Conservation (phyloP, 2,888 invertebrate genomes). For the Brachylomia viminalis region DNA sequence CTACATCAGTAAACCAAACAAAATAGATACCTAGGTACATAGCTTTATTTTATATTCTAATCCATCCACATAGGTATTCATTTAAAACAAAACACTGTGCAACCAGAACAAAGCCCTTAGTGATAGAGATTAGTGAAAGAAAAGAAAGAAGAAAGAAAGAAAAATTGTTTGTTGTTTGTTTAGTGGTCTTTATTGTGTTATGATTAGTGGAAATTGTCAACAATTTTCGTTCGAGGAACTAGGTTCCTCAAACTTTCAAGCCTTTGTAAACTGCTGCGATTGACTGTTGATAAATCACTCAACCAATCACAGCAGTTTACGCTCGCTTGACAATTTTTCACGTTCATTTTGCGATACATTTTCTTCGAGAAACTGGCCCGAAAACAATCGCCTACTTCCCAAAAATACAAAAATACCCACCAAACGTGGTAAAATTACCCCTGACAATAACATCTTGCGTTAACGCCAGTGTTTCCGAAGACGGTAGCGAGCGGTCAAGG, state of each 20-base stretch:
- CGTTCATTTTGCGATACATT: neutral
- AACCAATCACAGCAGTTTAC: neutral
- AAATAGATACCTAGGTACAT: neutral
- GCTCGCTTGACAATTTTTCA: neutral
- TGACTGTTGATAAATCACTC: neutral
- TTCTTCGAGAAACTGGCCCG: neutral
- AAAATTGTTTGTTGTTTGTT: too few species aligned
- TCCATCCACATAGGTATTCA: neutral
- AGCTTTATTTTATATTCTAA: neutral
- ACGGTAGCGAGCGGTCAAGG: constrained; percentile 77
- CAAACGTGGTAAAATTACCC: constrained; percentile 31
- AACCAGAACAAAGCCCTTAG: too few species aligned
- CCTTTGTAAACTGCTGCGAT: too few species aligned
- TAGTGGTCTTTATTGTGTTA: too few species aligned
- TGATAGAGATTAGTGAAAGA: too few species aligned
- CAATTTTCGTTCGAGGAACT: too few species aligned
- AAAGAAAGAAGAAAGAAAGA: too few species aligned
- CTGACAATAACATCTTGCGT: constrained; percentile 32
- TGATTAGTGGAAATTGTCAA: too few species aligned
- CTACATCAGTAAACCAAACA: neutral
- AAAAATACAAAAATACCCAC: constrained; percentile 12
- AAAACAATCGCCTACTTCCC: neutral
- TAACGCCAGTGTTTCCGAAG: constrained; percentile 59
- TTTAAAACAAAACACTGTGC: neutral
- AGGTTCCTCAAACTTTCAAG: too few species aligned